A percentile compares a stretch with the other conserved stretches of the same genome.
Conservation (phyloP, 2,888 invertebrate genomes). For the Dicyrtomina minuta region DNA sequence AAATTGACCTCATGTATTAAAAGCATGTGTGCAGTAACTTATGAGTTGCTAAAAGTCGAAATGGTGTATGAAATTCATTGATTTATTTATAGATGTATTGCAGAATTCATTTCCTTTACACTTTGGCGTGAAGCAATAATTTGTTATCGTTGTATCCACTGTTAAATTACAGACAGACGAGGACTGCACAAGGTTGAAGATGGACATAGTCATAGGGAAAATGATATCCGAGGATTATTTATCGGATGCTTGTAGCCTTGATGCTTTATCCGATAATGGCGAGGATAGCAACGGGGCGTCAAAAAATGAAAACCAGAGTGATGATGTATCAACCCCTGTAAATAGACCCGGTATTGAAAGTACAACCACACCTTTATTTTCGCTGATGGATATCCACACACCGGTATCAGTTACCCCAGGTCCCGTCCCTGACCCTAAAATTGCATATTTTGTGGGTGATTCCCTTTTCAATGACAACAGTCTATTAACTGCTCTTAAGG, state of each 20-base stretch:
- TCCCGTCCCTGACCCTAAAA: conserved; percentile 30
- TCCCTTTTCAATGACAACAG: conserved; percentile 32
- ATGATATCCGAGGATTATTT: conserved; percentile 36
- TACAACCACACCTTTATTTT: conserved; percentile 32
- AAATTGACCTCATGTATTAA: too few species aligned
- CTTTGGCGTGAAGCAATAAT: too few species aligned
- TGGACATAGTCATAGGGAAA: neutral
- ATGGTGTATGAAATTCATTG: too few species aligned
- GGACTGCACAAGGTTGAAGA: too few species aligned
- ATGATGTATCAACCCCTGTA: neutral
- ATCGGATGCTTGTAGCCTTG: conserved; percentile 41
- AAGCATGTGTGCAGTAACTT: too few species aligned
- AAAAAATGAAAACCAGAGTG: neutral
- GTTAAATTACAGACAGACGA: too few species aligned
- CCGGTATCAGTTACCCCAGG: conserved; percentile 21
- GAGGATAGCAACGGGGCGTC: neutral
- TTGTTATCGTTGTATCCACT: too few species aligned
- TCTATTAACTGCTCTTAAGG: conserved; percentile 42
- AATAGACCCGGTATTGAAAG: neutral
- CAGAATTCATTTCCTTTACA: too few species aligned
- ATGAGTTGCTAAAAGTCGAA: too few species aligned
- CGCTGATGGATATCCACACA: conserved; percentile 37
- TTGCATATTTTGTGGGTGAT: conserved; percentile 41
- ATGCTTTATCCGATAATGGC: conserved; percentile 29
- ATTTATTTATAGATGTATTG: too few species aligned